Evolutionary conservation across 2,113 vertebrate genomes (phyloP).

Genomic region (Pao palembangensis): DNA sequence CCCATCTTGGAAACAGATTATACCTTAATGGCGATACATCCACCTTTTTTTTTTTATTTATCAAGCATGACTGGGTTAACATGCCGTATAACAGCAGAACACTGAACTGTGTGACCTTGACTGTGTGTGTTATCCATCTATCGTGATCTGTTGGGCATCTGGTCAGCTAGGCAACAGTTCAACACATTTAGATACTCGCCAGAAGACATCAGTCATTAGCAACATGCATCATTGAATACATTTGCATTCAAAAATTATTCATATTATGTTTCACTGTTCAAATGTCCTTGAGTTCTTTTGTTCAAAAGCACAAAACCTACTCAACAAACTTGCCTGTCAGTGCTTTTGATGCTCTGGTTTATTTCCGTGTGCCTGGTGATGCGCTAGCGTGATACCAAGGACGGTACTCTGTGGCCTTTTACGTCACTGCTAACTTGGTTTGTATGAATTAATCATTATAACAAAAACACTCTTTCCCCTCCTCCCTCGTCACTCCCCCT

Average conservation of each 20-base stretch:
- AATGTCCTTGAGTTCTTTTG: too few relatives aligned
- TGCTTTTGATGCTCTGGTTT: background rate
- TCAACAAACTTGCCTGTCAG: background rate
- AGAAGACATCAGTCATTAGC: background rate
- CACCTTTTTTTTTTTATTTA: background rate
- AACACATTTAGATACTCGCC: background rate
- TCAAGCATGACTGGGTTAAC: background rate
- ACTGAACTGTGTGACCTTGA: constrained; percentile 23
- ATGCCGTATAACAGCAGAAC: too few relatives aligned
- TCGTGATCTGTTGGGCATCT: background rate
- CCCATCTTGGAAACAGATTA: background rate
- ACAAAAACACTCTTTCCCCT: background rate
- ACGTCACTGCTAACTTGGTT: constrained; percentile 5
- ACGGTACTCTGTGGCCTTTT: background rate
- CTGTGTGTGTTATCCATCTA: background rate
- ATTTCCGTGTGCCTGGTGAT: background rate
- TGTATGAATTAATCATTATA: constrained; percentile 9
- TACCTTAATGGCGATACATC: background rate
- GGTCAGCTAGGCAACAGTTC: background rate
- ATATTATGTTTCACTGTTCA: too few relatives aligned
- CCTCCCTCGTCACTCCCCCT: background rate
- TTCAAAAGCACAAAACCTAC: background rate
- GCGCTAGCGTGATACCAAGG: background rate
- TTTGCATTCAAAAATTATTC: too few relatives aligned
- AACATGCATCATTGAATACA: too few relatives aligned